A percentile compares a stretch with the other conserved stretches of the same genome.
phyloP scores from a whole-genome alignment of 2,888 invertebrate species.

The Tetramorium bicarinatum region DNA sequence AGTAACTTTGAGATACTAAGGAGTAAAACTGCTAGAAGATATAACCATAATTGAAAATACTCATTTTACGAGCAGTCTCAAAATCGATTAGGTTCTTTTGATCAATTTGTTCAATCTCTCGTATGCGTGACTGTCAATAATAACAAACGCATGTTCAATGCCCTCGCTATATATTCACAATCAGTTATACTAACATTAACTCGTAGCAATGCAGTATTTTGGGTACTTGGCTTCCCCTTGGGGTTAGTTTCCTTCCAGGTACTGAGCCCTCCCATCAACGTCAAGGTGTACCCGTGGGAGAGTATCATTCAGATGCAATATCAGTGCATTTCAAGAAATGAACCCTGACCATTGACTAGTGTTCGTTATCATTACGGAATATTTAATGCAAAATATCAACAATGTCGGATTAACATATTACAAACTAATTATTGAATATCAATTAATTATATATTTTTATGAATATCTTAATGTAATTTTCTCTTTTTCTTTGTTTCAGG shows the following conservation, averaged over 20 bases:
- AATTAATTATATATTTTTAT: slow-evolving; percentile 1
- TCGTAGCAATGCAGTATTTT: not conserved
- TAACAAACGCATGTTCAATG: not conserved
- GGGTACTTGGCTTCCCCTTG: not conserved
- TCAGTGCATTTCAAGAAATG: not conserved
- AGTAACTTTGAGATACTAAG: not conserved
- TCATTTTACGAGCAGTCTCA: not conserved
- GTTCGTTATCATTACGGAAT: not conserved
- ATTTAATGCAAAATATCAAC: slow-evolving; percentile 1
- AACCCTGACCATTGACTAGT: not conserved
- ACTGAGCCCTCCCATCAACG: not conserved
- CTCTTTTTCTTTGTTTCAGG: slow-evolving; percentile 80
- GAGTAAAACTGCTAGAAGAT: not conserved
- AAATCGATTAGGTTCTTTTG: not conserved
- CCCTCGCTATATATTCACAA: not conserved
- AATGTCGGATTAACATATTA: not conserved
- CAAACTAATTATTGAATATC: not conserved
- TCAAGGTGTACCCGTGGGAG: not conserved
- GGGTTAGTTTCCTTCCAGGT: not conserved
- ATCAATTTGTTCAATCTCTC: not conserved
- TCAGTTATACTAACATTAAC: not conserved
- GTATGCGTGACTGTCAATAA: not conserved
- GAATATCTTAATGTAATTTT: slow-evolving; percentile 59
- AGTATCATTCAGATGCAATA: not conserved
- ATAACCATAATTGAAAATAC: not conserved